Evolutionary conservation across 2,113 vertebrate species (phyloP), one percentile per base, ranked within the genome.

Genomic region (Paraplagusia blochii): DNA sequence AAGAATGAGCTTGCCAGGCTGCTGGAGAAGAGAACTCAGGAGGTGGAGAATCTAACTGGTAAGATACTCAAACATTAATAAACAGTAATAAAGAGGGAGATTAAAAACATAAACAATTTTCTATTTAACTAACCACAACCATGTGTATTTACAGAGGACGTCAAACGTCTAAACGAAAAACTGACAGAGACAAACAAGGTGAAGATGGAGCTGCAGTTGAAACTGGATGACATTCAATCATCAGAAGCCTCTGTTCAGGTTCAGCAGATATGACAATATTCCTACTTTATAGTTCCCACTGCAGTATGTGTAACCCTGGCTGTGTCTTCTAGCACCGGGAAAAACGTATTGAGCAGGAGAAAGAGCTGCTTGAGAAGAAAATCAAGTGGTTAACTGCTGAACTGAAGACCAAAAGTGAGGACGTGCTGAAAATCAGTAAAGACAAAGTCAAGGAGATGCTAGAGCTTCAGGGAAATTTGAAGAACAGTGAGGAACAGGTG

Each of bases 261-360:
- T 8, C 11, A 4, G 9, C 56, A 11, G 12, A 35, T 11, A 45
- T 9, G 7, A 34, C 5, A 0, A 8, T 8, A 11, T 4, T 17
- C 49, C 11, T 33, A 7, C 38, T 39, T 4, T 11, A 5, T 14
- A 53, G 8, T 8, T 3, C 9, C 29, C 52, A 22, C 12, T n/a
- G 3, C n/a, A 58, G n/a, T 18, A 9, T 7, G 40, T 42, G 11
- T 7, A 45, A 10, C 10, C 53, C 1, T 52, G 10, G 5, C 38
- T 39, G 5, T 69, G 1, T 66, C 34, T 69, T 60, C 39, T 54
- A 99, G 95, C 91, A 93, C 76, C 91, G 93, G 15, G 95, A 99
- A 81, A 97, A 94, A 62, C 92, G 94, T 5, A 85, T 95, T 87
- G 93, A 95, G 54, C 95, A 99, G 77, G 96, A 99, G 71, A 99